Base-by-base conservation (phyloP, 2,888 invertebrate genomes). In the Drosophila aldrichi region DNA sequence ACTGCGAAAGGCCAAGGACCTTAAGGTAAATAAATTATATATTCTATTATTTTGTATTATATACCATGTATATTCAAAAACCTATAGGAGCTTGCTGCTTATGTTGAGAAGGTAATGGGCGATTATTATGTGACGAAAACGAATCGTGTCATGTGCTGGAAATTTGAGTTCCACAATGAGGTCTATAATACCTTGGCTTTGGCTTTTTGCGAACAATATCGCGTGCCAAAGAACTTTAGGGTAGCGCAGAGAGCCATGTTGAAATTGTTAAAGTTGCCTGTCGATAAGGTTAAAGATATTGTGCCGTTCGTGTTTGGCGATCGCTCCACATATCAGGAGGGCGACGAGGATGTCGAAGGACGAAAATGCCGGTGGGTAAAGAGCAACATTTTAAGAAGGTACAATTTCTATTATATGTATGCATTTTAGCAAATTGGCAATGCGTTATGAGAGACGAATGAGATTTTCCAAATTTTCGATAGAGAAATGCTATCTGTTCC, bases 61-160 rank as follows among this genome's bases (percentile, higher is more conserved):
- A 38, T 40, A 2, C n/a, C 7, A 40, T 8, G 9, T 40, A 8
- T n/a, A 40, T 40, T 1, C 5, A 6, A 25, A 5, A 8, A n/a
- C 8, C 29, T 7, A 29, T 38, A 77, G 78, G 25, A 12, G 0
- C 71, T 77, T 6, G 75, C 62, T 75, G 8, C 77, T 12, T 91
- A 85, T 32, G 81, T 92, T 0, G 92, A 92, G 71, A 80, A 89
- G 51, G 70, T 90, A 0, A 91, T 92, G 91, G 91, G 92, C 2
- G 90, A 92, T 43, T 92, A 91, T 70, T 89, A 92, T 9, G 89
- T 91, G 5, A 63, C 84, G 0, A 92, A 92, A 70, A 91, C 92
- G 1, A 67, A 82, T 38, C 91, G 92, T 7, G 85, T 92, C 2
- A 91, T 92, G 91, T 92, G 92, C 40, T 91, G 92, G 90, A 92